A percentile compares a stretch with the other conserved stretches of the same genome.
Conservation (phyloP, 2,888 invertebrate species). For the Ormyrus rosae region DNA sequence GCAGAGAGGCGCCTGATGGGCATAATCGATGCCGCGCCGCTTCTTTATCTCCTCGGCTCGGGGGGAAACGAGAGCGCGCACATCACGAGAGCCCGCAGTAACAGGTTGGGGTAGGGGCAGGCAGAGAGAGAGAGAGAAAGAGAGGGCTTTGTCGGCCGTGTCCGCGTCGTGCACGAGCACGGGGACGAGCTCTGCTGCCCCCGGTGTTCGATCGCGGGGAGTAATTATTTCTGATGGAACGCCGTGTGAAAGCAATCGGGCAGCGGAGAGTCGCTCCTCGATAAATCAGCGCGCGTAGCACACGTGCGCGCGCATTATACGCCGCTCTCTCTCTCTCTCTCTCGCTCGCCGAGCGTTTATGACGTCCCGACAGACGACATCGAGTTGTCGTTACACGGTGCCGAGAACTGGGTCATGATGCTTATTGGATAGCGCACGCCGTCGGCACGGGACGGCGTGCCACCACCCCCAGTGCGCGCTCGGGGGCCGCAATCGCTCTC, state of each 20-base stretch:
- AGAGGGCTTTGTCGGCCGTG: not conserved
- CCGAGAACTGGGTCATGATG: slow-evolving; percentile 59
- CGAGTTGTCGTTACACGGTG: slow-evolving; percentile 48
- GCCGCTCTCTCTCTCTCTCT: not conserved
- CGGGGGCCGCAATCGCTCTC: too few relatives aligned
- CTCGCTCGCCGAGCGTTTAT: not conserved
- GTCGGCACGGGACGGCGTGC: too few relatives aligned
- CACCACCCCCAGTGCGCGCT: too few relatives aligned
- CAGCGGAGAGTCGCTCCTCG: not conserved
- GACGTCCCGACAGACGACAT: slow-evolving; percentile 48
- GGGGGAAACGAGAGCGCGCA: too few relatives aligned
- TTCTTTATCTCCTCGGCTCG: too few relatives aligned
- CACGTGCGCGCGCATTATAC: not conserved
- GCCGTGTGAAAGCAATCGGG: not conserved
- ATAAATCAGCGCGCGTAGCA: not conserved
- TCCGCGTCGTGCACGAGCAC: too few relatives aligned
- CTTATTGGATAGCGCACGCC: slow-evolving; percentile 53
- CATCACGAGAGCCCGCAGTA: too few relatives aligned
- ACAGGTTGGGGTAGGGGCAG: not conserved
- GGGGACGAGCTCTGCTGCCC: too few relatives aligned
- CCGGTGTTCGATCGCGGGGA: not conserved
- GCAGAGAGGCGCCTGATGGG: too few relatives aligned
- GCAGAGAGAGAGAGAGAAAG: not conserved
- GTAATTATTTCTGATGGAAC: not conserved
- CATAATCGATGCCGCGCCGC: too few relatives aligned